Evolutionary conservation across 2,113 vertebrate genomes (phyloP).

Genomic region (Zosterops lateralis): DNA sequence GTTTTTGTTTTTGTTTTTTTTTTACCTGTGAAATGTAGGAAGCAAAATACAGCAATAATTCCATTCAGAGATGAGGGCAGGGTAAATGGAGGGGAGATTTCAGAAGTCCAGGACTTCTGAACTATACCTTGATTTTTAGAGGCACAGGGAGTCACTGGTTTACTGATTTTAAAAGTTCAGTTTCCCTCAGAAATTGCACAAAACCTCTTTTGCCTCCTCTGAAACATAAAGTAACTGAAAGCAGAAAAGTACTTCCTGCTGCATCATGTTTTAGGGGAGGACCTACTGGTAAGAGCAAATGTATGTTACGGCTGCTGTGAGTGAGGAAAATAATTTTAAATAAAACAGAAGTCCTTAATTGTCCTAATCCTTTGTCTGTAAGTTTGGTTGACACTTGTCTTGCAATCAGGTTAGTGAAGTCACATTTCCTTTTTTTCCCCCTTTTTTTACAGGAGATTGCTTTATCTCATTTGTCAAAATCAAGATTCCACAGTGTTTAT

Average conservation of each 20-base stretch:
- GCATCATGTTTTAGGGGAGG: fast-evolving
- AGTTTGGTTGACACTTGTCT: neutral
- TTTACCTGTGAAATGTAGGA: neutral
- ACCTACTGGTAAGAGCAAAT: neutral
- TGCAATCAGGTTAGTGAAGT: neutral
- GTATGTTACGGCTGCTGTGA: neutral
- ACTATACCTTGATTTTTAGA: neutral
- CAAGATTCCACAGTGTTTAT: neutral
- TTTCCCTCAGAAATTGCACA: neutral
- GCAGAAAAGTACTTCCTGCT: neutral
- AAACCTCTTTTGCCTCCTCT: neutral
- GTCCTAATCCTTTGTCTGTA: neutral
- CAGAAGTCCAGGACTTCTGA: neutral
- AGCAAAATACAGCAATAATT: neutral
- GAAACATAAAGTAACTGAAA: neutral
- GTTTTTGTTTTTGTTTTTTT: neutral
- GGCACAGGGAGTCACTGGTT: neutral
- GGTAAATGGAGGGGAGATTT: neutral
- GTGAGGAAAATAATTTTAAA: neutral
- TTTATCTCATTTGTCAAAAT: neutral
- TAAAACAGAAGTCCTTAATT: neutral
- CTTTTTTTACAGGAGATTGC: neutral
- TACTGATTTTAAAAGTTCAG: neutral
- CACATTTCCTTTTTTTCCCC: neutral
- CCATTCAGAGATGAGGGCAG: neutral